Conservation (phyloP, 2,888 invertebrate species). For the Deroplatys truncata region DNA sequence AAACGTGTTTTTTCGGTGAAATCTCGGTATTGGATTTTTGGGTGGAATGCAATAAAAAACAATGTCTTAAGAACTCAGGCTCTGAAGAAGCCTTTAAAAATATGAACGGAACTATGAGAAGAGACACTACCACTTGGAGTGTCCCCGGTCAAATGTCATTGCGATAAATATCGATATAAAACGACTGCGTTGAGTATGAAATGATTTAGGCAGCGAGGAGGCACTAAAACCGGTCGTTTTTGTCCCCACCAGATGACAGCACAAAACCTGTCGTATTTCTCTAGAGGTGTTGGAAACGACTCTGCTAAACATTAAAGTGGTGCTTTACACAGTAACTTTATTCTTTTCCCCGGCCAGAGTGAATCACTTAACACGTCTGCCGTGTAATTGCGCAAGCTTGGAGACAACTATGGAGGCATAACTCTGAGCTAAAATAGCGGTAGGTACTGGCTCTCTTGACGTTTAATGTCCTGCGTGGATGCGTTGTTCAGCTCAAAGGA, state of each 20-base stretch:
- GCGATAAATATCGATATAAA: background rate
- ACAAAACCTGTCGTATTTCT: background rate
- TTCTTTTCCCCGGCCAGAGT: background rate
- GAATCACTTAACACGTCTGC: background rate
- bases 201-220: too few relatives aligned
- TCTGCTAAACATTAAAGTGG: background rate
- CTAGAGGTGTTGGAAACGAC: background rate
- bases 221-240: background rate
- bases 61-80: too few relatives aligned
- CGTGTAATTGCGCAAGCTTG: background rate
- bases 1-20: too few relatives aligned
- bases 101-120: too few relatives aligned
- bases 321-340: background rate
- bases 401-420: background rate
- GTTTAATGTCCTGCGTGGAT: background rate
- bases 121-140: too few relatives aligned
- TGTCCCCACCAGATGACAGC: background rate
- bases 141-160: too few relatives aligned
- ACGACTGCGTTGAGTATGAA: background rate
- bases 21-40: too few relatives aligned
- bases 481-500: background rate
- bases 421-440: background rate
- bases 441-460: background rate
- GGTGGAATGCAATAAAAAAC: too few relatives aligned
- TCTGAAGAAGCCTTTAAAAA: too few relatives aligned